A percentile compares a stretch with the other conserved stretches of the same genome.
Evolutionary conservation across 2,797 vertebrate genomes (phyloP).

Genomic region (Paramormyrops hopkinsi): DNA sequence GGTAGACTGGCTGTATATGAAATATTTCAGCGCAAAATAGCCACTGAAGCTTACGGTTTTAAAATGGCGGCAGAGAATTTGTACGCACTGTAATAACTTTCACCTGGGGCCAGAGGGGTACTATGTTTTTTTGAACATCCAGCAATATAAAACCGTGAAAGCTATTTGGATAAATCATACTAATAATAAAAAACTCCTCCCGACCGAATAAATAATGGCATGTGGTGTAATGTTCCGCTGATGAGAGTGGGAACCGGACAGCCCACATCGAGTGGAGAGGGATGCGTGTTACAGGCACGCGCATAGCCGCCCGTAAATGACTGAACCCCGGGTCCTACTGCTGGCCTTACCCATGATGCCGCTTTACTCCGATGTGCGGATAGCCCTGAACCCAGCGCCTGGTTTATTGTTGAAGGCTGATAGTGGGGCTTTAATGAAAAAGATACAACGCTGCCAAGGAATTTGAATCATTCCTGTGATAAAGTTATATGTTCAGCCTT

Average conservation of each 20-base stretch:
- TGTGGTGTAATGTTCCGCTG: neutral
- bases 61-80: neutral
- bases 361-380: constrained; percentile 79
- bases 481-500: constrained; percentile 99
- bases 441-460: constrained; percentile 97
- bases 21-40: neutral
- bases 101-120: neutral
- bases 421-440: constrained; percentile 98
- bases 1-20: neutral
- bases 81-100: neutral
- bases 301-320: neutral
- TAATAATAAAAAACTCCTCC: neutral
- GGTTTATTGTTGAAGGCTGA: constrained; percentile 91
- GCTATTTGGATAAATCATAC: constrained; percentile 2
- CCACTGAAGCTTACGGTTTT: neutral
- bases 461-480: constrained; percentile 99
- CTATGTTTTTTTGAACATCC: neutral
- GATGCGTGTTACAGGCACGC: neutral
- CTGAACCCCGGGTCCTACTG: constrained; percentile 53
- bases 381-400: constrained; percentile 81
- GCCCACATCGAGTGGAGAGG: neutral
- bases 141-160: neutral
- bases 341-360: constrained; percentile 32
- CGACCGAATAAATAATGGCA: neutral
- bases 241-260: neutral